Evolutionary conservation across 2,113 vertebrate species (phyloP), one percentile per base, ranked within the genome.

Genomic region (Lates calcarifer): DNA sequence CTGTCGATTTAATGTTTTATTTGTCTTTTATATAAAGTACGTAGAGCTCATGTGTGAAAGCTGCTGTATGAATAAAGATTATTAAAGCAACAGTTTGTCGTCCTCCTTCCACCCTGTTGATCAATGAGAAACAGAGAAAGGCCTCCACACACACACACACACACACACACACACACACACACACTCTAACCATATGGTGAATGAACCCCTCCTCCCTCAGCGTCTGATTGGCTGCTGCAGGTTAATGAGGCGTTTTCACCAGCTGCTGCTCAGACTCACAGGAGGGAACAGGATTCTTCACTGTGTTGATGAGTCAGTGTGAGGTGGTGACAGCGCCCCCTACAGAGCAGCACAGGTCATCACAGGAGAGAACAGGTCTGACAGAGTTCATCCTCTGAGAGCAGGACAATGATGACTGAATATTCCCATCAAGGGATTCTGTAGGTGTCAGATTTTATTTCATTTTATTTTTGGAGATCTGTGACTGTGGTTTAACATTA

Each of bases 171-270:
- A 45, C 69, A 73, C 70, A n/a, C n/a, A n/a, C n/a, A 45, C 55
- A 41, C 57, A 26, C 26, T 14, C 4, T 4, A 28, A 73, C 69
- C 78, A 81, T 67, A 81, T 81, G 78, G n/a, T 65, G 51, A 67
- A 57, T 58, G 39, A 28, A n/a, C n/a, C n/a, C n/a, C n/a, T n/a
- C n/a, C n/a, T n/a, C n/a, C n/a, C 51, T 26, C 51, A 24, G n/a
- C n/a, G 51, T 68, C 86, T 82, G 94, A 95, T 56, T 76, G 73
- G 73, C 73, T 75, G 35, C 61, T 93, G 94, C 94, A 94, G 93
- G 91, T 96, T 96, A 96, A 96, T 95, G 94, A 95, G 95, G 92
- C 29, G n/a, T 6, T 72, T 26, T 18, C 47, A 24, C 28, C 89
- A 92, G 77, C 33, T 94, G 85, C 90, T 93, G 83, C 84, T 91